Percentiles rank a stretch among this genome's conserved stretches.
These are phyloP conservation scores for Ichneumoninae sp. DNA, from an alignment of 2,888 invertebrate genomes.

Conservation along the genomic window DNA sequence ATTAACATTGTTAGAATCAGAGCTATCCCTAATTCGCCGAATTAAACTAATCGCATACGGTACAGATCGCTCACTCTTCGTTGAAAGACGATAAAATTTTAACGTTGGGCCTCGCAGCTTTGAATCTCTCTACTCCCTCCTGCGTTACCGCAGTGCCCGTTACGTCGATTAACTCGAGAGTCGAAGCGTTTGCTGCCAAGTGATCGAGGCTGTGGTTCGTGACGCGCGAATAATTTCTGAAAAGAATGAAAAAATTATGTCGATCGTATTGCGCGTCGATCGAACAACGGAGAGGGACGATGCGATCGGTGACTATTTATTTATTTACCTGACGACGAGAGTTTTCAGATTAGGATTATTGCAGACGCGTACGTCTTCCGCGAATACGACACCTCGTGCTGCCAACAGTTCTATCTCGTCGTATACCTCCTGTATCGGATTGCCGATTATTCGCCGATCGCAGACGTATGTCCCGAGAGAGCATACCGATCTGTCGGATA, in stretches of 20 bases:
- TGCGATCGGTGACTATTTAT: background rate
- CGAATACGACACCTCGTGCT: slow-evolving; percentile 69
- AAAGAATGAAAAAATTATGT: slow-evolving; percentile 5
- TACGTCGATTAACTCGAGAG: slow-evolving; percentile 87
- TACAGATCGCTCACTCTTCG: slow-evolving; percentile 54
- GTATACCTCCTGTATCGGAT: slow-evolving; percentile 71
- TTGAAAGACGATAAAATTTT: slow-evolving; percentile 80
- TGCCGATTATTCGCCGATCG: slow-evolving; percentile 75
- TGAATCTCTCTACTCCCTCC: slow-evolving; percentile 87
- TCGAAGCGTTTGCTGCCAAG: slow-evolving; percentile 87
- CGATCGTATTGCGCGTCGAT: background rate
- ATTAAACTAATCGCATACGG: slow-evolving; percentile 3
- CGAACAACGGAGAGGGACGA: background rate
- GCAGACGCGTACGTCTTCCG: slow-evolving; percentile 76
- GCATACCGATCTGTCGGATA: slow-evolving; percentile 81
- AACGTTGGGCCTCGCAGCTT: slow-evolving; percentile 86
- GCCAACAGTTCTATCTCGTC: background rate
- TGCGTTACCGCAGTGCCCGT: slow-evolving; percentile 88
- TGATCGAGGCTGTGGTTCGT: slow-evolving; percentile 88
- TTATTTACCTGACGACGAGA: slow-evolving; percentile 80
- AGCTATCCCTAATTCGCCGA: background rate
- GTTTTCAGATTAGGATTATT: slow-evolving; percentile 81
- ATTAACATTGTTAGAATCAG: slow-evolving; percentile 5
- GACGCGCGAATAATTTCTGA: slow-evolving; percentile 87
- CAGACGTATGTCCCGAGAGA: slow-evolving; percentile 77